phyloP scores from a whole-genome alignment of 2,888 invertebrate genomes.

The Athetis lepigone region DNA sequence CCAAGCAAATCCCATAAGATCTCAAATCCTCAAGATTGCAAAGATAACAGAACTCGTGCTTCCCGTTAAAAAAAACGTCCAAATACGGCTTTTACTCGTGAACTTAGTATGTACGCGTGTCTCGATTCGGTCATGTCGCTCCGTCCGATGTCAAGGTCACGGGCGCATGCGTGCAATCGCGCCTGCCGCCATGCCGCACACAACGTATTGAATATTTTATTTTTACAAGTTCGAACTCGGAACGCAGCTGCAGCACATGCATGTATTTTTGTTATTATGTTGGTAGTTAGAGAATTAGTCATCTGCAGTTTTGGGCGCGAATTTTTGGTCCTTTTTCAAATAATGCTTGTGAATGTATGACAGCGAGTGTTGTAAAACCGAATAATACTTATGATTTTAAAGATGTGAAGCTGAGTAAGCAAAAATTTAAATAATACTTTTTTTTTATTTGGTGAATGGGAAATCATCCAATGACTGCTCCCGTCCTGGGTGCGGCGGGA shows the following conservation, averaged over 20 bases:
- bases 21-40: background rate
- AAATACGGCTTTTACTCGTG: constrained; percentile 22
- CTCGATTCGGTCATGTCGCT: constrained; percentile 48
- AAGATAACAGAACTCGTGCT: constrained; percentile 3
- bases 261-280: constrained; percentile 32
- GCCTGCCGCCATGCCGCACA: constrained; percentile 41
- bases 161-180: constrained; percentile 70
- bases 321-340: constrained; percentile 1
- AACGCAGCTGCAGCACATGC: constrained; percentile 54
- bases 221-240: constrained; percentile 61
- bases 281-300: constrained; percentile 30
- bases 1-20: constrained; percentile 3
- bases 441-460: no score
- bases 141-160: constrained; percentile 80
- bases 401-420: no score
- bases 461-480: no score
- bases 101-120: constrained; percentile 26
- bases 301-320: constrained; percentile 14
- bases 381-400: no score
- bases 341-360: background rate
- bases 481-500: no score
- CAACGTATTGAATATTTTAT: constrained; percentile 64
- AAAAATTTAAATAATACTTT: no score
- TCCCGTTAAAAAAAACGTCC: constrained; percentile 27
- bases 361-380: background rate